Conservation (phyloP, 1,140 invertebrate genomes). For the Drosophila setifemur region DNA sequence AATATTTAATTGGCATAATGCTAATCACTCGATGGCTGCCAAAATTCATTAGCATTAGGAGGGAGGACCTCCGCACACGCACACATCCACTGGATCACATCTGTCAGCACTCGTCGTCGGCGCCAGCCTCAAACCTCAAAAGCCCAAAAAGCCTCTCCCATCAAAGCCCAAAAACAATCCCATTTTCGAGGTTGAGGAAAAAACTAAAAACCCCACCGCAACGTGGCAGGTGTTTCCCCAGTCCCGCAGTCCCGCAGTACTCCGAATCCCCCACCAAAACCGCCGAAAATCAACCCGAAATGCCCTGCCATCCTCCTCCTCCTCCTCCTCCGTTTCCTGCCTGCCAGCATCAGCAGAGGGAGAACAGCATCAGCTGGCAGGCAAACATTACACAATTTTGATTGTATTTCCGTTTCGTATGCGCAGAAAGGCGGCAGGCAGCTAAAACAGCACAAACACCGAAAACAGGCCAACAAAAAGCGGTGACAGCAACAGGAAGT, state of each 20-base stretch:
- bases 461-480: constrained; percentile 43
- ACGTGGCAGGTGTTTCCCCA: constrained; percentile 25
- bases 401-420: constrained; percentile 79
- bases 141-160: constrained; percentile 26
- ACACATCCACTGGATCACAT: constrained; percentile 26
- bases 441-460: constrained; percentile 31
- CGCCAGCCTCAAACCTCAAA: constrained; percentile 48
- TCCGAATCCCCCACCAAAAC: neutral
- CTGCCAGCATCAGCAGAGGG: neutral
- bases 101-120: constrained; percentile 50
- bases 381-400: constrained; percentile 79
- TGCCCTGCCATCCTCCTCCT: neutral
- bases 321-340: neutral
- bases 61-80: constrained; percentile 13
- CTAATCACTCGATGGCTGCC: constrained; percentile 71
- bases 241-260: constrained; percentile 1
- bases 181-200: neutral
- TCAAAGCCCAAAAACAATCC: constrained; percentile 19
- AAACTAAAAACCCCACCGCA: constrained; percentile 45
- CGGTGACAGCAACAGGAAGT: constrained; percentile 72
- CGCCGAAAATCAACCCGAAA: neutral
- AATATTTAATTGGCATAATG: constrained; percentile 70
- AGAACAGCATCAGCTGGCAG: constrained; percentile 30
- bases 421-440: constrained; percentile 53
- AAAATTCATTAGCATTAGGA: constrained; percentile 75